A percentile compares a stretch with the other conserved stretches of the same genome.
phyloP scores from a whole-genome alignment of 2,797 vertebrate species.

The Botia kubotai region DNA sequence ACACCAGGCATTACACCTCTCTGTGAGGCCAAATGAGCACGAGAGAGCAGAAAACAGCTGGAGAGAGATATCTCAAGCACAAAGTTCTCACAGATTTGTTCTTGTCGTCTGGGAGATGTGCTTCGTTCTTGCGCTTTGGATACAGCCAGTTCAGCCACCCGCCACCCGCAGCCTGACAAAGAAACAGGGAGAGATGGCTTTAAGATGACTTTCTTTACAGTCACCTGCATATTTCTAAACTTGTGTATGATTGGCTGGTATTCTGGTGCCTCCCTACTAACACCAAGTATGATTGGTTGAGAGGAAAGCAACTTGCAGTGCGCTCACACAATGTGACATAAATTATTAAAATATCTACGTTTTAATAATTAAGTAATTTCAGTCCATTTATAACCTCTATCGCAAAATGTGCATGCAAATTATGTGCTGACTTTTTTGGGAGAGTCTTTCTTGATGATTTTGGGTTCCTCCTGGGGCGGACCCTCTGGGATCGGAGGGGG shows the following conservation, averaged over 20 bases:
- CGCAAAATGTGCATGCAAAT: not conserved
- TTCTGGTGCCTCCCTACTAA: too few species aligned
- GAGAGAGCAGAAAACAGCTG: not conserved
- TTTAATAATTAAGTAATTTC: too few species aligned
- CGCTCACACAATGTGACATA: too few species aligned
- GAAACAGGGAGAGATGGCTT: not conserved
- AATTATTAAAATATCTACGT: too few species aligned
- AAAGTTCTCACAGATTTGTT: conserved; percentile 87
- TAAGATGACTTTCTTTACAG: too few species aligned
- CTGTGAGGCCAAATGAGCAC: not conserved
- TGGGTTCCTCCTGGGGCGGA: conserved; percentile 74
- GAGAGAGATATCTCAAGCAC: not conserved
- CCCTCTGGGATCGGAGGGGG: conserved; percentile 79
- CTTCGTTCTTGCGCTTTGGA: conserved; percentile 87
- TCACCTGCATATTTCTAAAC: too few species aligned
- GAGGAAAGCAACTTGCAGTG: too few species aligned
- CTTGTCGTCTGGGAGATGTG: conserved; percentile 93
- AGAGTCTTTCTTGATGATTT: conserved; percentile 75
- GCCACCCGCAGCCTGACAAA: conserved; percentile 60
- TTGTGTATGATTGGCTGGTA: too few species aligned
- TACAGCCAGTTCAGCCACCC: conserved; percentile 85
- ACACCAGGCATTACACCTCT: not conserved
- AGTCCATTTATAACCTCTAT: not conserved
- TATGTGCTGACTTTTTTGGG: conserved; percentile 76
- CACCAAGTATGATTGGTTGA: too few species aligned